A percentile compares a stretch with the other conserved stretches of the same genome.
These are phyloP conservation scores for Bos taurus DNA, from an alignment of 2,113 vertebrate species.

Conservation along the genomic window DNA sequence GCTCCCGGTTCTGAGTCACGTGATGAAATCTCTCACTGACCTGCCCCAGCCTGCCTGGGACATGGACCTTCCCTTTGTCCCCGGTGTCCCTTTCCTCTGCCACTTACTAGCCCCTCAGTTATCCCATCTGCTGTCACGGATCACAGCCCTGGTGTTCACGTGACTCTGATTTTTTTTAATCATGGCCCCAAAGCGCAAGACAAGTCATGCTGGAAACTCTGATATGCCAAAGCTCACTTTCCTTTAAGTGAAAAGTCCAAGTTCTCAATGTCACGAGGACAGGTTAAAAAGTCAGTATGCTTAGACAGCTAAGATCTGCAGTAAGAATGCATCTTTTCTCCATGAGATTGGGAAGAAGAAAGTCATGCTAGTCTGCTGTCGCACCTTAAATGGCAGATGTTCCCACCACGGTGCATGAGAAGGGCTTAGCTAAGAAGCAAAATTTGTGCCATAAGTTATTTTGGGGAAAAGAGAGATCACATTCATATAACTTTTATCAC, in stretches of 20 bases:
- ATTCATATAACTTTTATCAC: background rate
- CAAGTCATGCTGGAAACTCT: background rate
- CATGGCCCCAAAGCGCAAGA: background rate
- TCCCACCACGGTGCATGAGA: accelerated
- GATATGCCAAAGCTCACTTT: background rate
- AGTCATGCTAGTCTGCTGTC: background rate
- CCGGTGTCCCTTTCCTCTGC: background rate
- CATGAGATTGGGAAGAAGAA: background rate
- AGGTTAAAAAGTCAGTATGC: accelerated
- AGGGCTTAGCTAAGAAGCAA: background rate
- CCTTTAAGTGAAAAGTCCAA: background rate
- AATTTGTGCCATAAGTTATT: background rate
- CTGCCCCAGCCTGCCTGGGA: background rate
- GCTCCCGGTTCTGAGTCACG: accelerated
- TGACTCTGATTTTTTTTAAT: background rate
- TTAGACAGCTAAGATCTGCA: background rate
- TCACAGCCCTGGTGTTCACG: background rate
- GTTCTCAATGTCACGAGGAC: background rate
- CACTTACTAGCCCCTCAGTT: background rate
- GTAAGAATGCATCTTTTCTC: accelerated
- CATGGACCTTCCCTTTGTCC: accelerated
- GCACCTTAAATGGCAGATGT: background rate
- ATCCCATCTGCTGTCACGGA: background rate
- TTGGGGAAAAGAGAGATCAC: background rate
- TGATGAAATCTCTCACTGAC: background rate